Percentiles rank a stretch among this genome's conserved stretches.
These are phyloP conservation scores for Glaucidium brasilianum DNA, from an alignment of 2,113 vertebrate genomes.

Conservation along the genomic window DNA sequence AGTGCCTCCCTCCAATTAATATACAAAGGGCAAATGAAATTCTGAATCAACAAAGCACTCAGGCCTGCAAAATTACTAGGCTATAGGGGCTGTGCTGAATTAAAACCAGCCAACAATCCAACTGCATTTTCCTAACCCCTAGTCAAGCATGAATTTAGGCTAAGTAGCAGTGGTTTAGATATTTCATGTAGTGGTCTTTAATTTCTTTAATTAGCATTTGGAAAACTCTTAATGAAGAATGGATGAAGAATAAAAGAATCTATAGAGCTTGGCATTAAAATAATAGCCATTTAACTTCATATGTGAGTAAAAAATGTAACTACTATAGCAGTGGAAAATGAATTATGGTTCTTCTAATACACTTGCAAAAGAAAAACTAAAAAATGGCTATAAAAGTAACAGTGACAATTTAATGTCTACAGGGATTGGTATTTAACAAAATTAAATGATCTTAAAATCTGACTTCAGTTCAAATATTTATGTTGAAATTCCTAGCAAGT, in stretches of 20 bases:
- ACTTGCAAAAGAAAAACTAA: not conserved
- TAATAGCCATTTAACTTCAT: not conserved
- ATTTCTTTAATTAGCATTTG: not conserved
- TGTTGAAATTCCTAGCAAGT: slow-evolving; percentile 59
- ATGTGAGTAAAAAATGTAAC: not conserved
- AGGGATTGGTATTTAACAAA: slow-evolving; percentile 9
- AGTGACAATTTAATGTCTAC: not conserved
- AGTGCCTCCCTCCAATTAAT: not conserved
- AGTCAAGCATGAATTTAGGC: not conserved
- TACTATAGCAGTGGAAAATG: not conserved
- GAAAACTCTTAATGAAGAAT: not conserved
- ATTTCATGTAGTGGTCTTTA: not conserved
- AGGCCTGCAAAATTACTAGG: no score
- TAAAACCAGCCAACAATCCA: not conserved
- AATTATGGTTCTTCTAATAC: not conserved
- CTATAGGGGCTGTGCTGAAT: not conserved
- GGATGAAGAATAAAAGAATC: not conserved
- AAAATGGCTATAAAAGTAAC: not conserved
- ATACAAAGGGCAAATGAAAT: not conserved
- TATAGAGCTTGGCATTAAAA: not conserved
- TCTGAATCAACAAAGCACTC: not conserved
- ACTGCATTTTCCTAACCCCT: not conserved
- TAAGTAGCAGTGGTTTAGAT: not conserved
- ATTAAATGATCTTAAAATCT: slow-evolving; percentile 4
- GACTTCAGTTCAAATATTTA: slow-evolving; percentile 50